Evolutionary conservation across 2,113 vertebrate species (phyloP).

Genomic region (Xiphophorus couchianus): DNA sequence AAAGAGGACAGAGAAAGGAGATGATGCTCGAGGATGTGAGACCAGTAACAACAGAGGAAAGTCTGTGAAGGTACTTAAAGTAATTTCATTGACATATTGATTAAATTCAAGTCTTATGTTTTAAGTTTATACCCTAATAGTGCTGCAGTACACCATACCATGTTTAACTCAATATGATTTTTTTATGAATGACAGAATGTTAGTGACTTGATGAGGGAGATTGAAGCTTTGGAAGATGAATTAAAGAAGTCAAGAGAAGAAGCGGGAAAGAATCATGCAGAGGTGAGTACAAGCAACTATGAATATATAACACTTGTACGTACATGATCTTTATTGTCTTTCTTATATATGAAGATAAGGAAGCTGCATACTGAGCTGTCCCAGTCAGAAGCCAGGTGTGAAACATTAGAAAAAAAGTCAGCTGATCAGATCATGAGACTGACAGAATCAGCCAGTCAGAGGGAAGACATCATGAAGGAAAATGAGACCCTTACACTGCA

Average conservation of each 20-base stretch:
- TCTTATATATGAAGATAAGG: constrained; percentile 60
- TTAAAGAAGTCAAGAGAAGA: constrained; percentile 62
- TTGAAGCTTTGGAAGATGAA: constrained; percentile 50
- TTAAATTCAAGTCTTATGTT: neutral
- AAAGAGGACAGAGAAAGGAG: neutral
- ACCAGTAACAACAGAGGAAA: constrained; percentile 20
- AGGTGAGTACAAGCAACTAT: constrained; percentile 62
- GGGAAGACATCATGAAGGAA: constrained; percentile 55
- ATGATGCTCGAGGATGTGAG: constrained; percentile 24
- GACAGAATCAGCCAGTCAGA: constrained; percentile 39
- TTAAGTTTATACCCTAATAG: neutral
- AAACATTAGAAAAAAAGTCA: constrained; percentile 62
- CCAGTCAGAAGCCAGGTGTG: constrained; percentile 66
- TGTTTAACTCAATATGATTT: neutral
- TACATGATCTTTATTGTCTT: neutral
- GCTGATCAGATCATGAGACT: constrained; percentile 46
- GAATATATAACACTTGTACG: no score
- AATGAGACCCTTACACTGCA: constrained; percentile 51
- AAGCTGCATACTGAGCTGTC: constrained; percentile 74
- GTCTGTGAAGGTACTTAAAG: constrained; percentile 44
- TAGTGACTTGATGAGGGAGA: constrained; percentile 44
- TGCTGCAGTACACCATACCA: neutral
- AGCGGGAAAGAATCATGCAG: constrained; percentile 66
- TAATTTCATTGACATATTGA: neutral
- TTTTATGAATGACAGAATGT: constrained; percentile 32